A percentile compares a stretch with the other conserved stretches of the same genome.
These are phyloP conservation scores for Bombus confusus DNA, from an alignment of 1,140 invertebrate species.

Conservation along the genomic window DNA sequence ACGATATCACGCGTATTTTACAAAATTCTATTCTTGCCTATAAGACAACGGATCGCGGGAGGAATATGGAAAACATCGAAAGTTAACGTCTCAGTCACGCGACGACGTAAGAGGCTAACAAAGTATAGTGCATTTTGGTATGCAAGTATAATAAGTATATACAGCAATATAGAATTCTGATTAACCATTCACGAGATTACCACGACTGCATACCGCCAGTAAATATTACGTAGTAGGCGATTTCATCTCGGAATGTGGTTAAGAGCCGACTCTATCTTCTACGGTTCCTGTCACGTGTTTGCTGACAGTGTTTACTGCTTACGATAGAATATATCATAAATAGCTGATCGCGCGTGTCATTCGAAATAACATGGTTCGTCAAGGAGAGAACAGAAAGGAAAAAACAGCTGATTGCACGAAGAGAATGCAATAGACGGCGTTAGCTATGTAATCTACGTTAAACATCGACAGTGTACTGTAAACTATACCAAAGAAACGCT, in stretches of 20 bases:
- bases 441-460: not conserved
- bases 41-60: not conserved
- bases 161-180: not conserved
- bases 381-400: not conserved
- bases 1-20: too few relatives aligned
- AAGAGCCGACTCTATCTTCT: constrained; percentile 2
- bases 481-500: not conserved
- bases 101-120: not conserved
- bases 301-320: not conserved
- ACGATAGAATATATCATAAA: not conserved
- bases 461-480: not conserved
- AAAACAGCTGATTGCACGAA: too few relatives aligned
- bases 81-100: not conserved
- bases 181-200: constrained; percentile 9
- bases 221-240: not conserved
- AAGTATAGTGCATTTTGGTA: not conserved
- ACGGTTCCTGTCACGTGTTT: too few relatives aligned
- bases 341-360: not conserved
- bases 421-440: not conserved
- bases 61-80: too few relatives aligned
- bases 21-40: not conserved
- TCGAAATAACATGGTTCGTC: not conserved
- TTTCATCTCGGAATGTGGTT: constrained; percentile 3
- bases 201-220: not conserved
- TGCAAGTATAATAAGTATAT: not conserved